phyloP scores from a whole-genome alignment of 2,797 vertebrate species.

The Microctenopoma lineatum region DNA sequence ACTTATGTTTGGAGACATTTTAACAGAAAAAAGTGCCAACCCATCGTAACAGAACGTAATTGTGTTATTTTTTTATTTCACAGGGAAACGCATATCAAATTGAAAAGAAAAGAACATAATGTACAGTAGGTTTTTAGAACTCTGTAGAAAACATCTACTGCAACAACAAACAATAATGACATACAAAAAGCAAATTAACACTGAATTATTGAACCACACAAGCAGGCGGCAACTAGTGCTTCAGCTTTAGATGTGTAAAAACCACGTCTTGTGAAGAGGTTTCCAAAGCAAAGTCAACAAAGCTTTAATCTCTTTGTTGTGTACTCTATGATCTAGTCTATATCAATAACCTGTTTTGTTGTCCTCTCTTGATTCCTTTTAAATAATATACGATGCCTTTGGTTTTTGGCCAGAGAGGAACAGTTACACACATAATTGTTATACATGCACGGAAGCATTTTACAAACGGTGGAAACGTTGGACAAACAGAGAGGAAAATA shows the following conservation, averaged over 20 bases:
- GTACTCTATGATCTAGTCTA: slow-evolving; percentile 1
- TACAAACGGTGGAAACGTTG: slow-evolving; percentile 3
- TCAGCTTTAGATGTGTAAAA: slow-evolving; percentile 1
- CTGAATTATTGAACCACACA: slow-evolving; percentile 19
- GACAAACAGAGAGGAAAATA: slow-evolving; percentile 15
- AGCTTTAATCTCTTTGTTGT: slow-evolving; percentile 17
- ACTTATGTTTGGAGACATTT: slow-evolving; percentile 6
- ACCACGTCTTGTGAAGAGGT: slow-evolving; percentile 25
- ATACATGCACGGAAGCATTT: background rate
- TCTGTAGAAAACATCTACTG: background rate
- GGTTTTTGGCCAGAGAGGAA: too few species aligned
- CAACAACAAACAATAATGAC: background rate
- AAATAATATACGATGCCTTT: slow-evolving; percentile 8
- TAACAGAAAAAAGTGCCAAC: background rate
- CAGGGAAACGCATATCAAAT: background rate
- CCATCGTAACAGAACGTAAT: background rate
- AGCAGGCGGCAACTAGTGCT: background rate
- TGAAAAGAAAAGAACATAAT: slow-evolving; percentile 3
- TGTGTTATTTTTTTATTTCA: background rate
- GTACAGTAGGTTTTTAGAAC: background rate
- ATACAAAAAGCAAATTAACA: background rate
- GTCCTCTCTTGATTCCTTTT: slow-evolving; percentile 14
- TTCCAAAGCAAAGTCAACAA: slow-evolving; percentile 3
- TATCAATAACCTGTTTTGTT: slow-evolving; percentile 30
- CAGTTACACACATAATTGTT: too few species aligned